phyloP scores from a whole-genome alignment of 2,888 invertebrate species.

The Amphimallon solstitiale region DNA sequence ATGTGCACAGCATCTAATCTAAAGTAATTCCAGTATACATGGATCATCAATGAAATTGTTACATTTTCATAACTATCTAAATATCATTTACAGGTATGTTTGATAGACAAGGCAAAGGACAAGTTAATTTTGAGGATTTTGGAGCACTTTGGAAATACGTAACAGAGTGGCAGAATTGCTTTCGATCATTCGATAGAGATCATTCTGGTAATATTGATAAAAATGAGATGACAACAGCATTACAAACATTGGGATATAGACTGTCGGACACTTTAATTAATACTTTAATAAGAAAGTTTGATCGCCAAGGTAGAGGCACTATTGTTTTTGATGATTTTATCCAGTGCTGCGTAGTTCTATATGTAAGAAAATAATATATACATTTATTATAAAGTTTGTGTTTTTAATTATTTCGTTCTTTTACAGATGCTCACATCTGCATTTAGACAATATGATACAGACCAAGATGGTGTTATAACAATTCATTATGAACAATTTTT shows the following conservation, averaged over 20 bases:
- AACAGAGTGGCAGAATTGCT: conserved; percentile 97
- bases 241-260: conserved; percentile 89
- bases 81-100: conserved; percentile 80
- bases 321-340: conserved; percentile 99
- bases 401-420: conserved; percentile 47
- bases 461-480: conserved; percentile 94
- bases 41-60: no score
- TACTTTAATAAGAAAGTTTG: conserved; percentile 90
- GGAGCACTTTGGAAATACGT: conserved; percentile 97
- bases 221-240: conserved; percentile 88
- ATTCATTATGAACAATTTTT: conserved; percentile 97
- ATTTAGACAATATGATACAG: conserved; percentile 89
- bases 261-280: conserved; percentile 85
- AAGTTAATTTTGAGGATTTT: conserved; percentile 95
- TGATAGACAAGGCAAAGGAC: conserved; percentile 88
- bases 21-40: no score
- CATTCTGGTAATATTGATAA: conserved; percentile 93
- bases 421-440: conserved; percentile 88
- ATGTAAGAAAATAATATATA: conserved; percentile 74
- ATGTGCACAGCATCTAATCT: no score
- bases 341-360: conserved; percentile 92
- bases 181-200: conserved; percentile 92
- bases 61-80: neutral
- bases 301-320: conserved; percentile 86
- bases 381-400: neutral